Conservation (phyloP, 2,113 vertebrate species). For the Arvicanthis niloticus region DNA sequence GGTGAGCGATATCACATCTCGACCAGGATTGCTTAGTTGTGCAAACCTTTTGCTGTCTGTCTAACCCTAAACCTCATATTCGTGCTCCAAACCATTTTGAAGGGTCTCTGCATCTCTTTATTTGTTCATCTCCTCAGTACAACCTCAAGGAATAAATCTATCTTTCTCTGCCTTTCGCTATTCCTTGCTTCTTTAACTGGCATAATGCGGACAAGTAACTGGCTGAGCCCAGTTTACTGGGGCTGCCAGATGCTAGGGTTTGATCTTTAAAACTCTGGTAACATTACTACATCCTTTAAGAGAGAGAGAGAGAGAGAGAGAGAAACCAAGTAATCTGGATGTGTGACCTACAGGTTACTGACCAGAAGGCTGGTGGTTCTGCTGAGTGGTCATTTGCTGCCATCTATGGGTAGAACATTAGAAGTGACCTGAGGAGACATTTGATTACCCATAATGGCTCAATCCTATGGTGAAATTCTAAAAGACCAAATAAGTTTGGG, state of each 20-base stretch:
- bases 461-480: background rate
- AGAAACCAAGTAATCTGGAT: background rate
- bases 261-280: background rate
- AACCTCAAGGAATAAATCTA: background rate
- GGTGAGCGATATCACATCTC: background rate
- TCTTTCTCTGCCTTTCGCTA: background rate
- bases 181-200: background rate
- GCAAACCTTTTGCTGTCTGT: background rate
- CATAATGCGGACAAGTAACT: background rate
- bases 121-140: background rate
- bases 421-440: slow-evolving; percentile 53
- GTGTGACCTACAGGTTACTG: background rate
- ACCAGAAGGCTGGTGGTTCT: accelerated
- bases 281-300: background rate
- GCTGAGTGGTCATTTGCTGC: slow-evolving; percentile 73
- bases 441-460: background rate
- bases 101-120: background rate
- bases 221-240: background rate
- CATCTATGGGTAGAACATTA: slow-evolving; percentile 73
- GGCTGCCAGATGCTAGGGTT: background rate
- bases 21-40: background rate
- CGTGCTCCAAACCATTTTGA: background rate
- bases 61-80: background rate
- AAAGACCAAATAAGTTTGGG: background rate
- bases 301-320: background rate